Evolutionary conservation across 2,113 vertebrate genomes (phyloP).

Genomic region (Eleginops maclovinus): DNA sequence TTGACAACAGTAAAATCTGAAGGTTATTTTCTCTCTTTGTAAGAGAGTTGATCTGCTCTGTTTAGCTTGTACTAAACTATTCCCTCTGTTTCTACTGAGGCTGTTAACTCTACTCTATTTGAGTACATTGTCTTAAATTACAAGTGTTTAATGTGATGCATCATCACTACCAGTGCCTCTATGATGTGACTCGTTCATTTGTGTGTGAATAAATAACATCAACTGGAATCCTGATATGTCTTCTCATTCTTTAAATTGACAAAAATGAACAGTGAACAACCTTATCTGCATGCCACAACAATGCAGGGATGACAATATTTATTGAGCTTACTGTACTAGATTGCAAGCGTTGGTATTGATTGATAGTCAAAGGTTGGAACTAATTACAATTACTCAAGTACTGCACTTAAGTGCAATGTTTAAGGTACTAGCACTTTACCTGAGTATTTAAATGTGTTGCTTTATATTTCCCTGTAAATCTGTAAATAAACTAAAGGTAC

Average conservation of each 20-base stretch:
- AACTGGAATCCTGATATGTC: constrained; percentile 6
- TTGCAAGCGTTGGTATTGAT: neutral
- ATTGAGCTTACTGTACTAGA: neutral
- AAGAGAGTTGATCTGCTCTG: neutral
- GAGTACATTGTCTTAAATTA: constrained; percentile 23
- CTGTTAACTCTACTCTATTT: constrained; percentile 23
- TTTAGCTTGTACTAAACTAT: constrained; percentile 21
- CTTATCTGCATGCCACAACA: neutral
- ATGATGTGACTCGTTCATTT: constrained; percentile 21
- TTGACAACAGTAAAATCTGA: constrained; percentile 14
- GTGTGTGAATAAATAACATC: constrained; percentile 37
- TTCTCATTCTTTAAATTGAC: neutral
- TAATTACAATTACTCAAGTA: too few relatives aligned
- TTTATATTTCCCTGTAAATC: too few relatives aligned
- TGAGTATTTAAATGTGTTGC: too few relatives aligned
- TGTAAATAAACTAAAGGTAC: too few relatives aligned
- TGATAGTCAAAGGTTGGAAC: too few relatives aligned
- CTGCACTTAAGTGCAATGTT: too few relatives aligned
- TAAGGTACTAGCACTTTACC: too few relatives aligned
- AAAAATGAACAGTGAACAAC: neutral
- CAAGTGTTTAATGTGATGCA: constrained; percentile 34
- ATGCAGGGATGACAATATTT: neutral
- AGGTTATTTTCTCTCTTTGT: constrained; percentile 2
- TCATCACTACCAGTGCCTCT: constrained; percentile 38
- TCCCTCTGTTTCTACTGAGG: constrained; percentile 6